Base-by-base conservation (phyloP, 2,113 vertebrate species). In the Apodemus sylvaticus region DNA sequence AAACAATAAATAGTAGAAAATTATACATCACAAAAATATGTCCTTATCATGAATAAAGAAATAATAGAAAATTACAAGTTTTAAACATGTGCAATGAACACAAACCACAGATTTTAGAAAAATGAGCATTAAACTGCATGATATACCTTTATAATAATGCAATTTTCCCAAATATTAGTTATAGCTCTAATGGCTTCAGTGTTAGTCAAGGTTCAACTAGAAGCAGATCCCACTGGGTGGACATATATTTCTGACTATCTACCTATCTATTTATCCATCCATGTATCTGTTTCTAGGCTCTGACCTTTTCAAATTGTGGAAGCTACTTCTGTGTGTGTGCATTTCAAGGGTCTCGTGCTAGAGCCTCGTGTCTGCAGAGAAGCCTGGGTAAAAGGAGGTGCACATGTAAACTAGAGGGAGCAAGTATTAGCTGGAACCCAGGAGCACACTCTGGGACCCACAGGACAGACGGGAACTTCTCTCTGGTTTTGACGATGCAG, bases 1-100 rank as follows among this genome's bases (percentile, higher is more conserved):
- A 76, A 22, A 64, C 34, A 86, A 62, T 45, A 14, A 81, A 17
- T 68, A 66, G 31, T 58, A 34, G 17, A 94, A 87, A 81, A 66
- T 71, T 42, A 39, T 4, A 13, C 55, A 86, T 39, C 14, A 31
- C 60, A 77, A 88, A 86, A 76, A 81, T 60, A 95, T 19, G 87
- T 90, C 53, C n/a, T 89, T 66, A 55, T n/a, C 24, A 16, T 42
- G 51, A 62, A 39, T 78, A 95, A 88, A 90, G 81, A 96, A 86
- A 91, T 86, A 77, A 58, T 3, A 68, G 58, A 58, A 91, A 79
- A 82, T 58, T 58, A 31, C 55, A n/a, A 12, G 81, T 71, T 96
- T 71, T 86, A 6, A 73, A 96, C 86, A 39, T 36, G 29, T 48
- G 14, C 60, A 90, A 77, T 73, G 12, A 88, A 22, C 26, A 85